Evolutionary conservation across 2,888 invertebrate species (phyloP).

Genomic region (Leptopilina myrica): DNA sequence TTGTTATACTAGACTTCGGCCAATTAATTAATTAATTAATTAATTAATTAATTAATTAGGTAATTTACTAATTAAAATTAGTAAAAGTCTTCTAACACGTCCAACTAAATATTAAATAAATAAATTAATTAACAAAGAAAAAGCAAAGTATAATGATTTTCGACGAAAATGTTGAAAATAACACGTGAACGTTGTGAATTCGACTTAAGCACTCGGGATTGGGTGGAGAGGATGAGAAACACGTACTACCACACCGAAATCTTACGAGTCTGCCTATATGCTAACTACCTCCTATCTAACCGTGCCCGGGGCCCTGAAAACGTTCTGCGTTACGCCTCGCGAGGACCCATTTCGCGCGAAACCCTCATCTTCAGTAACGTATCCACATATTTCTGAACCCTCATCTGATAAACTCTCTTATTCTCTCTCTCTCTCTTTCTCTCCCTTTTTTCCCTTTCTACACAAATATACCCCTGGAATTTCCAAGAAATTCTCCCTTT

Average conservation of each 20-base stretch:
- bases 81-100: no score
- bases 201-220: constrained; percentile 56
- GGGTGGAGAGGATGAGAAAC: constrained; percentile 67
- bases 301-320: constrained; percentile 73
- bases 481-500: constrained; percentile 49
- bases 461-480: constrained; percentile 39
- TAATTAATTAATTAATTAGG: no score
- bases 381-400: constrained; percentile 44
- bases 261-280: constrained; percentile 71
- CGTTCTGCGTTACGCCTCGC: constrained; percentile 73
- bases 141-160: no score
- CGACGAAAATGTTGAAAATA: not conserved
- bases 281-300: constrained; percentile 73
- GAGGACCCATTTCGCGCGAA: constrained; percentile 74
- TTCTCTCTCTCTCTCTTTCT: constrained; percentile 18
- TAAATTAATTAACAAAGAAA: no score
- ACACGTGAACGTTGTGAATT: constrained; percentile 42
- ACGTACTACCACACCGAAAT: constrained; percentile 69
- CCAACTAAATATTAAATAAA: no score
- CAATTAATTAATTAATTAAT: no score
- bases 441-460: no score
- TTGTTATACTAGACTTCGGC: no score
- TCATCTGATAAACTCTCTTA: constrained; percentile 43
- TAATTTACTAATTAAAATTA: no score
- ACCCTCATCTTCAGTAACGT: constrained; percentile 53